Conservation (phyloP, 2,888 invertebrate genomes). For the Phortica magna region DNA sequence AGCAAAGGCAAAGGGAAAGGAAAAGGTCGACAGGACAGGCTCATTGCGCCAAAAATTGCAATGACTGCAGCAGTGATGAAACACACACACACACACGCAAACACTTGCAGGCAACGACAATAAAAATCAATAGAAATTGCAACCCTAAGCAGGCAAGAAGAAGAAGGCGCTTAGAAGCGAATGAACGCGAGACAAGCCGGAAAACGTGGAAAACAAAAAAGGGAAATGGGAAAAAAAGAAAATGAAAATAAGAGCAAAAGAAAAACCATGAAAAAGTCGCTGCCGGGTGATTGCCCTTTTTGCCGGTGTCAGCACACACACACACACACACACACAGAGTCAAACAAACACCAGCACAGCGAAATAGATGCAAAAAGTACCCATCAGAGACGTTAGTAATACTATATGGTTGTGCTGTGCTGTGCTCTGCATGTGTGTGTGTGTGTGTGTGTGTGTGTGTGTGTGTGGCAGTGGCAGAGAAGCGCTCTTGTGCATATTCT, state of each 20-base stretch:
- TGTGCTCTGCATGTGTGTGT: no score
- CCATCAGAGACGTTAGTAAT: no score
- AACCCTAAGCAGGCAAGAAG: slow-evolving; percentile 56
- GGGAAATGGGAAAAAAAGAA: slow-evolving; percentile 41
- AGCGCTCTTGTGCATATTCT: no score
- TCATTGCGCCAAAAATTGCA: slow-evolving; percentile 39
- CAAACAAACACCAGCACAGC: slow-evolving; percentile 9
- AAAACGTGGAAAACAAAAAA: slow-evolving; percentile 22
- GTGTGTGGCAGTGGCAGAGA: not conserved
- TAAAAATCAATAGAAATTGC: slow-evolving; percentile 69
- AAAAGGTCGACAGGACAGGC: not conserved
- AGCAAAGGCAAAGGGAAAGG: not conserved
- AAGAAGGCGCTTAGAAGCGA: not conserved
- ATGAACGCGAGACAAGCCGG: not conserved
- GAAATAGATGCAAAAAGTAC: not conserved
- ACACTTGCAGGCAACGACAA: slow-evolving; percentile 22
- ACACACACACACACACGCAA: not conserved
- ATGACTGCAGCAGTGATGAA: slow-evolving; percentile 20
- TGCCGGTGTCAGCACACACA: slow-evolving; percentile 54
- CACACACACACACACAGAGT: slow-evolving; percentile 45
- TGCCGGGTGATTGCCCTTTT: slow-evolving; percentile 71
- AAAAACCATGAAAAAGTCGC: slow-evolving; percentile 33
- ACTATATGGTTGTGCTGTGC: not conserved
- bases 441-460: slow-evolving; percentile 23
- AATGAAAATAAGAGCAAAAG: slow-evolving; percentile 6